phyloP scores from a whole-genome alignment of 2,888 invertebrate genomes.

The Andricus curvator region DNA sequence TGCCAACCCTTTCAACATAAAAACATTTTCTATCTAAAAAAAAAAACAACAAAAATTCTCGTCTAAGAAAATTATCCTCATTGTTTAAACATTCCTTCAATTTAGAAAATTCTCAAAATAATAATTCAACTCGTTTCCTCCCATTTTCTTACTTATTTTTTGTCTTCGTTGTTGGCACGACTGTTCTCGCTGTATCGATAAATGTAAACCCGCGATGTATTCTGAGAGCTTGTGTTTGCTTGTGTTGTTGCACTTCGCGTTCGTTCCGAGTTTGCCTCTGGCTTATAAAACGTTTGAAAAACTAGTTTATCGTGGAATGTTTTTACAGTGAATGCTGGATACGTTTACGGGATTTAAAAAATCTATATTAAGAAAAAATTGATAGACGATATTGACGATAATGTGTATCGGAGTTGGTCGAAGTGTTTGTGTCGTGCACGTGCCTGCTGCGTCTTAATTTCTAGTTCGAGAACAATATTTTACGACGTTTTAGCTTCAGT shows the following conservation, averaged over 20 bases:
- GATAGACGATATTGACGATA: background rate
- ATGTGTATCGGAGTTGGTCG: background rate
- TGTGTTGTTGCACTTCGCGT: background rate
- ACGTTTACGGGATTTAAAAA: background rate
- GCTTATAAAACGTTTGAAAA: background rate
- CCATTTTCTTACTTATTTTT: background rate
- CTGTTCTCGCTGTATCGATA: background rate
- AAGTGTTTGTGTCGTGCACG: constrained; percentile 9
- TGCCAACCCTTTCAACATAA: background rate
- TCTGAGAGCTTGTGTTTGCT: background rate
- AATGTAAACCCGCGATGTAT: background rate
- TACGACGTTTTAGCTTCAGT: background rate
- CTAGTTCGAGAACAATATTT: background rate
- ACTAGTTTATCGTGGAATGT: background rate
- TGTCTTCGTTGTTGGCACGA: background rate
- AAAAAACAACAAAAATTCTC: background rate
- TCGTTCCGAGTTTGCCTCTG: background rate
- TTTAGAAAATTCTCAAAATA: background rate
- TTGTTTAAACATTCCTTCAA: background rate
- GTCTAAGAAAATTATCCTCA: background rate
- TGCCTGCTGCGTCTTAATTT: background rate
- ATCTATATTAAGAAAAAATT: background rate
- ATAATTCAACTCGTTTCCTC: background rate
- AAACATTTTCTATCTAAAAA: background rate
- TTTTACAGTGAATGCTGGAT: background rate